Evolutionary conservation across 2,797 vertebrate genomes (phyloP), one percentile per base, ranked within the genome.

Genomic region (Gambelia wislizenii): DNA sequence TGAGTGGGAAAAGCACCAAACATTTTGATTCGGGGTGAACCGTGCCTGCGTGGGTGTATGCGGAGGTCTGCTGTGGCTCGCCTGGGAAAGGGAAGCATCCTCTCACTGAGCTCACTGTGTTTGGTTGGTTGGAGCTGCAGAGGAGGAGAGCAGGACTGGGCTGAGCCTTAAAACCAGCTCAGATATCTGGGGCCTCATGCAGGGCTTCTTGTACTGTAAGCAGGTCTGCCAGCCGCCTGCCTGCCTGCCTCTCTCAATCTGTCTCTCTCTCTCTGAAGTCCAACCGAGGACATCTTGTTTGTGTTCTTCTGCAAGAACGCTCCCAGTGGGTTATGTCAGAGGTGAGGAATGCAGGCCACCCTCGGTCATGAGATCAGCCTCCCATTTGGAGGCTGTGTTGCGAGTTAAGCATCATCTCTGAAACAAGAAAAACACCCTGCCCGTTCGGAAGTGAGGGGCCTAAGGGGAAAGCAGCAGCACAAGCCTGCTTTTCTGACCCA

Each of bases 321-420:
- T 96, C 95, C 94, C 94, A 93, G 94, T 44, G 92, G 94, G 92
- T 95, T 95, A 95, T 96, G 96, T 96, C 95, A 96, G 96, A 92
- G 96, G 95, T 95, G 96, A 95, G 94, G 96, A 96, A 96, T 96
- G 94, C 93, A 89, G 95, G 95, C 95, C 95, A 94, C 94, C 95
- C 95, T 96, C 91, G 91, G 96, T 93, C 96, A 94, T 95, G 95
- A 95, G 95, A 94, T 94, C 95, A 95, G 91, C n/a, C 92, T 89
- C 6, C 74, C 94, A 94, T 93, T 94, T 95, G 93, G 90, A 95
- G 95, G 93, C 94, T 0, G 90, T 86, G 90, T 86, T 47, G 64
- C 89, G 5, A 81, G 87, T 52, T 92, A 67, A 94, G 92, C 91
- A 87, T 92, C 90, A 92, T 95, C 95, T 90, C 95, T 82, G 93